Conservation (phyloP, 1,140 invertebrate genomes). For the Leptinotarsa texana region DNA sequence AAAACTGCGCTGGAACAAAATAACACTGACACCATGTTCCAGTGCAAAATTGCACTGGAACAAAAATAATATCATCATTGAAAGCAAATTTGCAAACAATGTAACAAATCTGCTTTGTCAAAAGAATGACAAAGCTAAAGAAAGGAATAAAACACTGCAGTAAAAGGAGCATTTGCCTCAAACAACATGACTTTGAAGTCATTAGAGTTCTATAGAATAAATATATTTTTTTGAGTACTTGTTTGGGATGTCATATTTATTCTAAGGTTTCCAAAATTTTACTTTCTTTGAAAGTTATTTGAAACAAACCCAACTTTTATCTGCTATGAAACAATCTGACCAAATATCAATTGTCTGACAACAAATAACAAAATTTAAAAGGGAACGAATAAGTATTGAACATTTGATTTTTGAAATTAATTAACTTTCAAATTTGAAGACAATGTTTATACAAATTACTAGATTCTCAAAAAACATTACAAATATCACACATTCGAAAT, state of each 20-base stretch:
- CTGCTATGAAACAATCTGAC: not conserved
- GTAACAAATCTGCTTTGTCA: slow-evolving; percentile 11
- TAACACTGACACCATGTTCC: not conserved
- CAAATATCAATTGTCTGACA: not conserved
- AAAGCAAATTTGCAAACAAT: not conserved
- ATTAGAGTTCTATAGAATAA: not conserved
- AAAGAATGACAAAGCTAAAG: slow-evolving; percentile 18
- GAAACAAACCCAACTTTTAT: slow-evolving; percentile 9
- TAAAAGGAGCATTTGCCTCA: slow-evolving; percentile 4
- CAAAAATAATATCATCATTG: not conserved
- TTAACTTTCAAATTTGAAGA: not conserved
- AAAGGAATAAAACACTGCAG: slow-evolving; percentile 11
- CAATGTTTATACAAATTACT: not conserved
- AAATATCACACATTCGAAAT: not conserved
- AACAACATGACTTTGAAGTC: not conserved
- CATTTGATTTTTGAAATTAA: not conserved
- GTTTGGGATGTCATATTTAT: not conserved
- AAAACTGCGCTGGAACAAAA: not conserved
- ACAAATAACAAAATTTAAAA: not conserved
- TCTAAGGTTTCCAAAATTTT: not conserved
- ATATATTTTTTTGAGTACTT: not conserved
- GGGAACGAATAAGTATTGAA: not conserved
- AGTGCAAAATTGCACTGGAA: not conserved
- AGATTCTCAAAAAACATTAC: not conserved
- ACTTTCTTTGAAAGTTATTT: not conserved